Conservation (phyloP, 2,113 vertebrate genomes). For the Neofelis nebulosa region DNA sequence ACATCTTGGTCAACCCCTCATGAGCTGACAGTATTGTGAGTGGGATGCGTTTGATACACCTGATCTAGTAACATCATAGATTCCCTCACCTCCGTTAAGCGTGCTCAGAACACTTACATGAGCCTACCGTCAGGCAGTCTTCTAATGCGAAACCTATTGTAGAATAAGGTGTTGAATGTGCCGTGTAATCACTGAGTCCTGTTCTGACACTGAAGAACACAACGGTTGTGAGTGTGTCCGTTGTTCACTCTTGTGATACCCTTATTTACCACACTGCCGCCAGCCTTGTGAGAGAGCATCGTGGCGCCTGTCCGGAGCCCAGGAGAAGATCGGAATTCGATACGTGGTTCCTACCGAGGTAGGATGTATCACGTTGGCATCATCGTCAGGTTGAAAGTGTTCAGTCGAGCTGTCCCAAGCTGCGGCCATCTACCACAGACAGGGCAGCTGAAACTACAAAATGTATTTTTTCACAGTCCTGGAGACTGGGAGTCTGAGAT, state of each 20-base stretch:
- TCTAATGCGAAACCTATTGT: neutral
- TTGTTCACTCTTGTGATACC: neutral
- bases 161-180: neutral
- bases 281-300: neutral
- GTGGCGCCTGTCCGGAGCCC: no score
- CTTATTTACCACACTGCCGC: neutral
- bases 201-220: neutral
- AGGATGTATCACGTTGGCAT: accelerated
- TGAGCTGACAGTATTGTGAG: neutral
- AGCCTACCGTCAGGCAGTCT: neutral
- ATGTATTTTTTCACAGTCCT: neutral
- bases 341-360: neutral
- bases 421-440: neutral
- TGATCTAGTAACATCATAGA: neutral
- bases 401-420: neutral
- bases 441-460: neutral
- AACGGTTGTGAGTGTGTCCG: neutral
- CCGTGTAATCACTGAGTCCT: neutral
- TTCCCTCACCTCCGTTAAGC: neutral
- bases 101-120: neutral
- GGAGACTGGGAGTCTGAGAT: neutral
- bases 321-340: no score
- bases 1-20: neutral
- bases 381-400: no score
- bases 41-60: neutral